These are phyloP conservation scores for Colostygia pectinataria DNA, from an alignment of 2,888 invertebrate genomes.

Conservation along the genomic window DNA sequence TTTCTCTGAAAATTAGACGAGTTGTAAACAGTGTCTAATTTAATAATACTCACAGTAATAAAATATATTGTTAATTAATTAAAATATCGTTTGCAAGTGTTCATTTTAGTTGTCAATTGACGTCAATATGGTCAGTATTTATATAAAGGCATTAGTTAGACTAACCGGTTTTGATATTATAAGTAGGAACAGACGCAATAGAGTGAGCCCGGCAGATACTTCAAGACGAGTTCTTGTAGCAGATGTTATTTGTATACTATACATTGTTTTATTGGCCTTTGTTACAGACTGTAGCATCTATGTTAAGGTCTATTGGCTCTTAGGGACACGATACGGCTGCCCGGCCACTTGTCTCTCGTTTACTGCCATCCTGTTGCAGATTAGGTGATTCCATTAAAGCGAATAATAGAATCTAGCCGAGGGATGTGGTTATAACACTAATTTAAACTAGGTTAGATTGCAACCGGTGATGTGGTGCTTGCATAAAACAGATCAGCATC, in stretches of 20 bases:
- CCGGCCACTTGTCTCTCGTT: conserved; percentile 56
- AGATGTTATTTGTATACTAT: background rate
- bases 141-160: background rate
- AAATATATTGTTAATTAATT: conserved; percentile 23
- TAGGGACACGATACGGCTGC: conserved; percentile 38
- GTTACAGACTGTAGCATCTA: conserved; percentile 3
- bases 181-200: no score
- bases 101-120: conserved; percentile 25
- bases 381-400: conserved; percentile 20
- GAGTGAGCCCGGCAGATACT: no score
- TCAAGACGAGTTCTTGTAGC: background rate
- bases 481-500: background rate
- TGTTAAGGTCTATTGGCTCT: conserved; percentile 43
- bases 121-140: conserved; percentile 20
- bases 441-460: conserved; percentile 12
- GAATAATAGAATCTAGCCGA: conserved; percentile 6
- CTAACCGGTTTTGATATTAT: conserved; percentile 15
- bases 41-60: conserved; percentile 13
- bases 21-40: conserved; percentile 15
- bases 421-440: conserved; percentile 12
- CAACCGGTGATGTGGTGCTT: conserved; percentile 1
- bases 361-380: conserved; percentile 49
- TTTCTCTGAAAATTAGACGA: conserved; percentile 2
- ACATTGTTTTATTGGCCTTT: conserved; percentile 3
- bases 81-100: conserved; percentile 23